Conservation (phyloP, 2,113 vertebrate species). For the Myotis lucifugus region DNA sequence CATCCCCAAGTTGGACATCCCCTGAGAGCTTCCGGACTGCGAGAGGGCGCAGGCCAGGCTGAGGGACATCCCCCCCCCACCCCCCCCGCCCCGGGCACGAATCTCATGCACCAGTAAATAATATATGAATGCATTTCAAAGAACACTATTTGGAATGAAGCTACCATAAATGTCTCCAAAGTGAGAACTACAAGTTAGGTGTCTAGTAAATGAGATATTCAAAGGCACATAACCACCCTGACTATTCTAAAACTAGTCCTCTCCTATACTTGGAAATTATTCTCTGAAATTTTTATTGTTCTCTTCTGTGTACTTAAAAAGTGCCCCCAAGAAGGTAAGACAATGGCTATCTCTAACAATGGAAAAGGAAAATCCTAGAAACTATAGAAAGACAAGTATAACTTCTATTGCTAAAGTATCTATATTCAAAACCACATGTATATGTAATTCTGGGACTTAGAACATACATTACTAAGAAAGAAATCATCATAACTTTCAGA, state of each 20-base stretch:
- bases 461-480: not conserved
- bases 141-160: conserved; percentile 47
- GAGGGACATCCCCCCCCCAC: no score
- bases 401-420: not conserved
- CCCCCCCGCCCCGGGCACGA: no score
- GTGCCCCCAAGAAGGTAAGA: not conserved
- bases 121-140: conserved; percentile 22
- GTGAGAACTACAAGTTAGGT: conserved; percentile 25
- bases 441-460: not conserved
- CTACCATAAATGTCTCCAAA: conserved; percentile 36
- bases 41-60: no score
- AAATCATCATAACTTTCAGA: conserved; percentile 25
- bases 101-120: not conserved
- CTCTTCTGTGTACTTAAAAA: conserved; percentile 3
- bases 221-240: not conserved
- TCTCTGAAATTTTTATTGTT: not conserved
- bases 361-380: conserved; percentile 35
- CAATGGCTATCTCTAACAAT: conserved; percentile 40
- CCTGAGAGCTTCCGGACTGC: no score
- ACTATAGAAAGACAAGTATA: not conserved
- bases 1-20: no score
- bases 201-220: conserved; percentile 40
- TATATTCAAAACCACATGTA: conserved; percentile 23
- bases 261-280: not conserved
- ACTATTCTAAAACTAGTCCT: not conserved